These are phyloP conservation scores for Phanerotoma sp. DNA, from an alignment of 2,888 invertebrate genomes.

Conservation along the genomic window DNA sequence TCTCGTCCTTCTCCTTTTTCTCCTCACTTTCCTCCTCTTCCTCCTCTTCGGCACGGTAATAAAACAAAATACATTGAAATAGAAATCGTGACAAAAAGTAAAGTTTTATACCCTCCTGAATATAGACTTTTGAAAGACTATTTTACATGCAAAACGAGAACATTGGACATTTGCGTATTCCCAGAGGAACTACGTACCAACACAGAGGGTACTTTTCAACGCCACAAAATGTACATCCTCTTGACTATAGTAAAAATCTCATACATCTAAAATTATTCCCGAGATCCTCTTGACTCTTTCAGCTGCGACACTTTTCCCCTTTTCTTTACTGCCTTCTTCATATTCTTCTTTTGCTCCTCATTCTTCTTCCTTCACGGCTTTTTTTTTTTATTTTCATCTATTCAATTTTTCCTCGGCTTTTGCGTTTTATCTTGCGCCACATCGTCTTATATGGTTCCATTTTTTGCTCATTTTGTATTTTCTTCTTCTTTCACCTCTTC, in stretches of 20 bases:
- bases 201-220: slow-evolving; percentile 6
- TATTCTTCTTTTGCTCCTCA: slow-evolving; percentile 11
- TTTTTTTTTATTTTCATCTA: too few species aligned
- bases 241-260: slow-evolving; percentile 2
- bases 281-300: slow-evolving; percentile 18
- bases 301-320: slow-evolving; percentile 7
- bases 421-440: too few species aligned
- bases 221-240: slow-evolving; percentile 3
- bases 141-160: slow-evolving; percentile 6
- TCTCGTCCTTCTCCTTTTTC: too few species aligned
- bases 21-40: too few species aligned
- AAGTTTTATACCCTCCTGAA: neutral
- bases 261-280: slow-evolving; percentile 6
- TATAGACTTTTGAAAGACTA: slow-evolving; percentile 6
- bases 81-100: slow-evolving; percentile 7
- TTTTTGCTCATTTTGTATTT: too few species aligned
- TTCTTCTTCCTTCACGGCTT: slow-evolving; percentile 3
- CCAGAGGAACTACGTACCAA: neutral
- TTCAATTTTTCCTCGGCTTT: too few species aligned
- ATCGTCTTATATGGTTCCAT: too few species aligned
- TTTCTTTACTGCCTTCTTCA: slow-evolving; percentile 10
- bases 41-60: too few species aligned
- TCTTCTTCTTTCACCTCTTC: too few species aligned
- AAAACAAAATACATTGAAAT: slow-evolving; percentile 4
- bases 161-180: slow-evolving; percentile 8